phyloP scores from a whole-genome alignment of 2,888 invertebrate species.

The Litoditis marina region DNA sequence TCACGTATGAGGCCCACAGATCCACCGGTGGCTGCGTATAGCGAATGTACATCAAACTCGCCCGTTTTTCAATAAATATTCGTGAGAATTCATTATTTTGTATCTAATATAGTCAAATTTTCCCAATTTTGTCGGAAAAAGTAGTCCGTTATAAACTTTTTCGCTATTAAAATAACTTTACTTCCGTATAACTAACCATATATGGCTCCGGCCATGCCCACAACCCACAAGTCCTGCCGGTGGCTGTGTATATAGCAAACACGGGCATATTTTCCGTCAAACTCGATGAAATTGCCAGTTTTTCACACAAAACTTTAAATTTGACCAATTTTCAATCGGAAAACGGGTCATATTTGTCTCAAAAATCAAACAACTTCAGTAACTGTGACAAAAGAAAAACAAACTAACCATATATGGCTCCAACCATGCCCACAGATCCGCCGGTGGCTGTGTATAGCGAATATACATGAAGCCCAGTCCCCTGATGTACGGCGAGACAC shows the following conservation, averaged over 20 bases:
- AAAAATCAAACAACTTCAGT: background rate
- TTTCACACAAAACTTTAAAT: too few relatives aligned
- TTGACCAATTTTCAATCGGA: background rate
- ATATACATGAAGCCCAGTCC: constrained; percentile 74
- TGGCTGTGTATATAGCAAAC: constrained; percentile 82
- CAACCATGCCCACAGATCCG: constrained; percentile 93
- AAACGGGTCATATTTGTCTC: background rate
- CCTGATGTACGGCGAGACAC: constrained; percentile 93
- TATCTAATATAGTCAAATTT: too few relatives aligned
- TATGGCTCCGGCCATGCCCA: constrained; percentile 97
- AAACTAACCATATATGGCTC: constrained; percentile 77
- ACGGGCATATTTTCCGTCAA: too few relatives aligned
- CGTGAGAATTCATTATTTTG: too few relatives aligned
- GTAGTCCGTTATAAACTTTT: too few relatives aligned
- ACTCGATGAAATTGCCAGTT: too few relatives aligned
- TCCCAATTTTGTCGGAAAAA: too few relatives aligned
- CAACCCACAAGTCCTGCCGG: constrained; percentile 86
- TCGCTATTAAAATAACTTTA: too few relatives aligned
- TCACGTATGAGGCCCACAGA: constrained; percentile 88
- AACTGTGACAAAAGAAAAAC: background rate
- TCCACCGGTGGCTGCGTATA: constrained; percentile 94
- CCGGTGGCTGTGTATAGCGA: constrained; percentile 90
- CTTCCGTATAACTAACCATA: constrained; percentile 71
- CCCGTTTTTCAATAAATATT: too few relatives aligned
- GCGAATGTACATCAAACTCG: constrained; percentile 68